Base-by-base conservation (phyloP, 2,113 vertebrate genomes). In the Chaetorhynchus papuensis region DNA sequence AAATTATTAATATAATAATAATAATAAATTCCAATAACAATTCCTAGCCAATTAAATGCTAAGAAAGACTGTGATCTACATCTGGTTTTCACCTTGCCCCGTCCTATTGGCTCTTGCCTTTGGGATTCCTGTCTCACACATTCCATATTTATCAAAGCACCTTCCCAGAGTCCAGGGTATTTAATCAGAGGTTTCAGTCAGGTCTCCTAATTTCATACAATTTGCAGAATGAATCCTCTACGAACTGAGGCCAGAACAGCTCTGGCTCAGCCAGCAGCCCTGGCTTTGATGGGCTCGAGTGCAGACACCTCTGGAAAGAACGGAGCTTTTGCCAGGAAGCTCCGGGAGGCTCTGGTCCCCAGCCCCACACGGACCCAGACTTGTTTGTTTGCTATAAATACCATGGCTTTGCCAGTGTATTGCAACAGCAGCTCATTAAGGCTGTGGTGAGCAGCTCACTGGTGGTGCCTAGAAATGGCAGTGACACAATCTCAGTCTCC, bases 331-430 rank as follows among this genome's bases (percentile, higher is more conserved):
- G 19, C 47, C 2, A 31, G 83, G 54, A 26, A 65, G 56, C 61
- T 42, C 3, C 11, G 1, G 39, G 68, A 39, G 54, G 23, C 83
- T 39, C 2, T 5, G 9, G 49, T 56, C 42, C 68, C 52, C 56
- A 47, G 70, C 76, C 64, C 64, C 69, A 3, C 24, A 53, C 31
- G 35, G 89, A 74, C 24, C 49, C 39, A 59, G 81, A 1, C 52
- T 61, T 52, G 54, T 91, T 94, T 96, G 90, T 88, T 92, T 92
- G 96, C 95, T 95, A 37, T 93, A 96, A 97, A 96, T 81, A 89
- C 93, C 75, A 39, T 1, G 60, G 9, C 54, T 93, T 92, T 97
- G 93, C 83, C 81, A 17, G 37, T 0, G 7, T 3, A 44, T 93
- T 95, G 91, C 94, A 88, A 94, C 80, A 95, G 93, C 97, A 56